Conservation (phyloP, 2,797 vertebrate genomes). For the Eulemur rubriventer region DNA sequence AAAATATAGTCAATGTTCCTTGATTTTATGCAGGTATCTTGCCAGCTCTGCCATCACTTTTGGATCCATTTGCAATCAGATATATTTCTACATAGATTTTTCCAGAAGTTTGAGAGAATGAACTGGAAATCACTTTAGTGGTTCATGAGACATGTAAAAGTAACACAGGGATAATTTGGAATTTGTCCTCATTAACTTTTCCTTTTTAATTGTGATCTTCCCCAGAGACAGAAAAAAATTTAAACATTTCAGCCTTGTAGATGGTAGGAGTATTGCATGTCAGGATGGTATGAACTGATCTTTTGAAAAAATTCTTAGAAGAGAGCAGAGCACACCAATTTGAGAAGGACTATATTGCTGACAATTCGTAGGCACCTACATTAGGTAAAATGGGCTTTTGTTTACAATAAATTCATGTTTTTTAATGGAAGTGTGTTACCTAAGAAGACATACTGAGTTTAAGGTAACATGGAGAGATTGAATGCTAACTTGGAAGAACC, state of each 20-base stretch:
- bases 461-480: not conserved
- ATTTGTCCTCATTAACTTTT: not conserved
- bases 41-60: not conserved
- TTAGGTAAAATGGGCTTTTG: not conserved
- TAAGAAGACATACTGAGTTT: not conserved
- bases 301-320: not conserved
- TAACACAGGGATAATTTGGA: not conserved
- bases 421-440: not conserved
- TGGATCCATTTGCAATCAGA: not conserved
- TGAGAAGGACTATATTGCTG: not conserved
- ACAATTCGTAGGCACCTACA: not conserved
- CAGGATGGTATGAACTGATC: not conserved
- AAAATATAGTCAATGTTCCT: not conserved
- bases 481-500: not conserved
- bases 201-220: not conserved
- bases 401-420: not conserved
- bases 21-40: fast-evolving
- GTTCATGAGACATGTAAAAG: not conserved
- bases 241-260: not conserved
- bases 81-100: not conserved
- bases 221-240: not conserved
- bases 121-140: not conserved
- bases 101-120: not conserved
- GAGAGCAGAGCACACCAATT: not conserved
- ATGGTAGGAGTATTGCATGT: not conserved